Conservation (phyloP, 2,797 vertebrate species). For the Gallirallus australis region DNA sequence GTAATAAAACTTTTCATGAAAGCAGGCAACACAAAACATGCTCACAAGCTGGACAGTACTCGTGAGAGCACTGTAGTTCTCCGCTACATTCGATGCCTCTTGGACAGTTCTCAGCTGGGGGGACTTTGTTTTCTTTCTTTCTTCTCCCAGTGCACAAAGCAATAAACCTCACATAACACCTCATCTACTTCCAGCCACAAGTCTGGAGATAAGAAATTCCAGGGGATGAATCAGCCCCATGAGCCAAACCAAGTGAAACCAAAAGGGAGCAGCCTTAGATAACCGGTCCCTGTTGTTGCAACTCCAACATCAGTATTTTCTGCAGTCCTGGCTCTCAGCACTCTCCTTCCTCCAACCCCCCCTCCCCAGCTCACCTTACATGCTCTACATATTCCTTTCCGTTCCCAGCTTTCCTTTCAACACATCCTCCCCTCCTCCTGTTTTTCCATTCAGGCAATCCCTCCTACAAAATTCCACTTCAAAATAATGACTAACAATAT, state of each 20-base stretch:
- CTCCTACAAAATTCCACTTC: slow-evolving; percentile 60
- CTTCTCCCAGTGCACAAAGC: slow-evolving; percentile 22
- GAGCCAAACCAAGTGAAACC: slow-evolving; percentile 34
- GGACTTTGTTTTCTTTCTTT: neutral
- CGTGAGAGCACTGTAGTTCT: neutral
- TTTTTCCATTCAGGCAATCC: slow-evolving; percentile 51
- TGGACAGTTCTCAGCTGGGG: neutral
- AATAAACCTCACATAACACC: slow-evolving; percentile 5
- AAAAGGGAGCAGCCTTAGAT: slow-evolving; percentile 1
- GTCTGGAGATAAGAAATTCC: slow-evolving; percentile 27
- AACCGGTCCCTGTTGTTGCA: slow-evolving; percentile 35
- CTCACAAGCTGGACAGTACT: neutral
- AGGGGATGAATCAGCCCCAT: slow-evolving; percentile 3
- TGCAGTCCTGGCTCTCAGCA: neutral
- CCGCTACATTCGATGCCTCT: neutral
- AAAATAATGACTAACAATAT: slow-evolving; percentile 50
- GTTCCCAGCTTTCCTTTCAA: slow-evolving; percentile 25
- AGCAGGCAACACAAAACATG: neutral
- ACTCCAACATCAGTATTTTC: neutral
- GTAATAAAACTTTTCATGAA: neutral
- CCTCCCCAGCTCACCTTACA: slow-evolving; percentile 19
- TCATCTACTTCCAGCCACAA: slow-evolving; percentile 13
- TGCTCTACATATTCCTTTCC: slow-evolving; percentile 19
- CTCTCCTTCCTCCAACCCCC: neutral
- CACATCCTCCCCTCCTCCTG: slow-evolving; percentile 13